These are phyloP conservation scores for Drosophila lacteicornis DNA, from an alignment of 1,140 invertebrate genomes.

Conservation along the genomic window DNA sequence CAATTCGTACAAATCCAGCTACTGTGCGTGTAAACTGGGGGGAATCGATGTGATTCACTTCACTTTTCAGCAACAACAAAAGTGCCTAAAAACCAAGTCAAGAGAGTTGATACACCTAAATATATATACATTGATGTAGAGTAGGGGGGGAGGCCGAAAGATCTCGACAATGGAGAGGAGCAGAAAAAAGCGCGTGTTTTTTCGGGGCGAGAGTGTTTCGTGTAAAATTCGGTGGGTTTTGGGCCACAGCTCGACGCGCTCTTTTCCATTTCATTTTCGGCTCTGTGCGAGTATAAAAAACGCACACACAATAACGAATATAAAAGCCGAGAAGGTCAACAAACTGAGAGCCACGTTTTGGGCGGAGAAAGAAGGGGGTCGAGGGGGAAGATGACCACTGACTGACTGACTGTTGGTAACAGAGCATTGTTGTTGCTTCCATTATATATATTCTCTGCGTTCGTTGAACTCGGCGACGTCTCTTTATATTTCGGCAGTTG, in stretches of 20 bases:
- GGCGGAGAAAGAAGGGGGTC: neutral
- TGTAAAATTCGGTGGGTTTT: slow-evolving; percentile 44
- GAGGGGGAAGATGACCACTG: slow-evolving; percentile 47
- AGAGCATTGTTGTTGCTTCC: slow-evolving; percentile 63
- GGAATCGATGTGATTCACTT: slow-evolving; percentile 72
- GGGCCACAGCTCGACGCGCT: slow-evolving; percentile 51
- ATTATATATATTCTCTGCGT: slow-evolving; percentile 73
- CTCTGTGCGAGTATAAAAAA: slow-evolving; percentile 50
- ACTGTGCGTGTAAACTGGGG: slow-evolving; percentile 56
- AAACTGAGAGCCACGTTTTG: slow-evolving; percentile 69
- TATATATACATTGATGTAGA: slow-evolving; percentile 5
- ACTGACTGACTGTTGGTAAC: slow-evolving; percentile 70
- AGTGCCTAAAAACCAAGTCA: slow-evolving; percentile 53
- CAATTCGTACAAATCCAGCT: slow-evolving; percentile 26
- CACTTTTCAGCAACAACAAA: slow-evolving; percentile 65
- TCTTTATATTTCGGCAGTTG: slow-evolving; percentile 53
- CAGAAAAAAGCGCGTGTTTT: slow-evolving; percentile 44
- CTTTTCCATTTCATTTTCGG: slow-evolving; percentile 80
- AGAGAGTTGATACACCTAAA: slow-evolving; percentile 34
- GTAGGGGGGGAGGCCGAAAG: slow-evolving; percentile 23
- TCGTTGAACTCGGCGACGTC: slow-evolving; percentile 63
- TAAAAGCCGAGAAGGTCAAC: slow-evolving; percentile 64
- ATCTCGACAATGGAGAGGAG: slow-evolving; percentile 14
- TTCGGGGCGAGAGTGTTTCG: slow-evolving; percentile 69
- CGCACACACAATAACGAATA: slow-evolving; percentile 33